A percentile compares a stretch with the other conserved stretches of the same genome.
phyloP scores from a whole-genome alignment of 2,797 vertebrate genomes.

The Trachurus trachurus region DNA sequence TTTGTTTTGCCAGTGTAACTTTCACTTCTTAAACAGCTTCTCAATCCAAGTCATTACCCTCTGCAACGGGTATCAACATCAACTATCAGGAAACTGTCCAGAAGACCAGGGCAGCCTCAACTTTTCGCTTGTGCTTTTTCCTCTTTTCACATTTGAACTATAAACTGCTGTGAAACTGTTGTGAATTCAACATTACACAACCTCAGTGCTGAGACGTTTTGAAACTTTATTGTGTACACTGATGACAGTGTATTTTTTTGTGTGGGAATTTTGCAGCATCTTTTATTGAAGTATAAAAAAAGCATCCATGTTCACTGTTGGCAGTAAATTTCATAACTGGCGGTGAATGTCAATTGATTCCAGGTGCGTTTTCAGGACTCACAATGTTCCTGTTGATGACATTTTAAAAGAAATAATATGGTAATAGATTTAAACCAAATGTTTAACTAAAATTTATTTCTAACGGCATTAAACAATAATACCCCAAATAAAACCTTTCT shows the following conservation, averaged over 20 bases:
- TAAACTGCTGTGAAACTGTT: conserved; percentile 1
- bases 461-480: conserved; percentile 11
- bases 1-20: conserved; percentile 51
- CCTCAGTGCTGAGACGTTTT: not conserved
- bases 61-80: conserved; percentile 37
- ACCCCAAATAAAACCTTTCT: conserved; percentile 17
- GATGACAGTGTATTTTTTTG: not conserved
- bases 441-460: conserved; percentile 30
- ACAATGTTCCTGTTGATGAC: conserved; percentile 6
- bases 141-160: conserved; percentile 11
- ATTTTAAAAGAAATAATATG: conserved; percentile 10
- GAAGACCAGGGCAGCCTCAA: conserved; percentile 8
- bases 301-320: not conserved
- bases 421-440: conserved; percentile 32
- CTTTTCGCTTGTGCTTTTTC: not conserved
- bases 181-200: conserved; percentile 4
- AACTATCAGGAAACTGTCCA: conserved; percentile 23
- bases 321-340: conserved; percentile 13
- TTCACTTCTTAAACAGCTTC: conserved; percentile 41
- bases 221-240: not conserved
- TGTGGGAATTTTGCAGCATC: conserved; percentile 13
- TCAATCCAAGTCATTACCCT: conserved; percentile 44
- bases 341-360: conserved; percentile 15
- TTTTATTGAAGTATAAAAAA: conserved; percentile 26
- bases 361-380: conserved; percentile 20